Base-by-base conservation (phyloP, 2,888 invertebrate species). In the Parnassius glacialis region DNA sequence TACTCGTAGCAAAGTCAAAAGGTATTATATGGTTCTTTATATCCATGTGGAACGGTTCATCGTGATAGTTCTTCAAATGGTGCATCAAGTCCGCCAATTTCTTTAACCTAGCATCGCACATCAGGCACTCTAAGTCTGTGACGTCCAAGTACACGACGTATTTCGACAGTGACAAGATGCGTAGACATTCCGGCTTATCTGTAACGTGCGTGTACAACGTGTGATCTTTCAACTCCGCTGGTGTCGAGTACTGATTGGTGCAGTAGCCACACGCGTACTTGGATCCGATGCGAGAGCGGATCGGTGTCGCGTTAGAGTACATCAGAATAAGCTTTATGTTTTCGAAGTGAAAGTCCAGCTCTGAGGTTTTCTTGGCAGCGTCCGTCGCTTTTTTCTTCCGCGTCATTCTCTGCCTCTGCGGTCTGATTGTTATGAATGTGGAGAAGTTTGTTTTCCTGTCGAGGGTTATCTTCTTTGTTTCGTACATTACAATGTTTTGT, bases 101-200 rank as follows among this genome's bases (percentile, higher is more conserved):
- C 1, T 74, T 68, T 0, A 85, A 67, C 34, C 66, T 59, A 1
- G 64, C 59, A 0, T 78, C 67, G 55, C 88, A 88, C 25, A 83
- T 62, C 2, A 72, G 75, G 62, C 87, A 88, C 44, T 73, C 72
- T 9, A 88, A 64, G 10, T 64, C 64, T 0, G 85, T 84, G 1
- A 87, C 80, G 44, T 88, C 88, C 2, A 88, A 67, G 62, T 84
- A 83, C 0, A 86, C 82, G 0, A 83, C 79, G 52, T 81, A 83
- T 51, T 74, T 74, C 0, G 83, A 79, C 0, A 87, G 34, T 68
- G 74, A 45, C 72, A 73, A 2, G 2, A 20, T 59, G 10, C 55
- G 59, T 0, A 63, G 34, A 16, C 59, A 63, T n/a, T 63, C 63
- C 9, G 63, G 63, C 42, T 63, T 63, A 13, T 63, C 59, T 9